Evolutionary conservation across 2,888 invertebrate genomes (phyloP), one percentile per base, ranked within the genome.

Genomic region (Smittia sp.): DNA sequence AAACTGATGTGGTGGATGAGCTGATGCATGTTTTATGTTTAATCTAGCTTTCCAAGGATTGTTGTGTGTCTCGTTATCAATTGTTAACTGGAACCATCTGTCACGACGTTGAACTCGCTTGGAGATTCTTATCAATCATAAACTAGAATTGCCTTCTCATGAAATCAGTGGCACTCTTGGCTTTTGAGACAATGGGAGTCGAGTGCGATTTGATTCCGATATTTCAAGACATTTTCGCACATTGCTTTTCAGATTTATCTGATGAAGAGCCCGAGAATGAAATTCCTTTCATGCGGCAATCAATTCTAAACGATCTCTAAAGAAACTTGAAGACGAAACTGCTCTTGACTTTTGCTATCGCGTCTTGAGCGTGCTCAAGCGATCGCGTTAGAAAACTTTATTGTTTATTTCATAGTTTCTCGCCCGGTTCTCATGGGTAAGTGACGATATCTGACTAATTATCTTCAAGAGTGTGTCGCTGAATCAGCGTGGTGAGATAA

Each of bases 401-500:
- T 32, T 32, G 32, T 9, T 58, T 58, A 18, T 58, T 58, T 58
- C 6, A 58, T 4, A 58, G 22, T 58, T 18, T 58, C 18, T 46
- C 18, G 18, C 32, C 9, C n/a, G 52, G n/a, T 46, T 46, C 18
- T 46, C 52, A 15, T 46, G 32, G 32, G 32, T 32, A 32, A 32
- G 32, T 46, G 22, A 58, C 20, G 63, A 63, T 54, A 54, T 69
- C 69, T 41, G 69, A 54, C 69, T 69, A 69, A 69, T 69, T 69
- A 69, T 69, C 54, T 69, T 46, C 46, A 11, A 46, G 46, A n/a
- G 46, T 46, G 15, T 46, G 46, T 46, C 32, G 46, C 46, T 46
- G 15, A n/a, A 13, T 6, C 32, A 9, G 3, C 32, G 15, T n/a
- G 15, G 46, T 46, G 46, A 46, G 46, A 46, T 46, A 46, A 46